Conservation (phyloP, 2,888 invertebrate genomes). For the Proisotoma minuta region DNA sequence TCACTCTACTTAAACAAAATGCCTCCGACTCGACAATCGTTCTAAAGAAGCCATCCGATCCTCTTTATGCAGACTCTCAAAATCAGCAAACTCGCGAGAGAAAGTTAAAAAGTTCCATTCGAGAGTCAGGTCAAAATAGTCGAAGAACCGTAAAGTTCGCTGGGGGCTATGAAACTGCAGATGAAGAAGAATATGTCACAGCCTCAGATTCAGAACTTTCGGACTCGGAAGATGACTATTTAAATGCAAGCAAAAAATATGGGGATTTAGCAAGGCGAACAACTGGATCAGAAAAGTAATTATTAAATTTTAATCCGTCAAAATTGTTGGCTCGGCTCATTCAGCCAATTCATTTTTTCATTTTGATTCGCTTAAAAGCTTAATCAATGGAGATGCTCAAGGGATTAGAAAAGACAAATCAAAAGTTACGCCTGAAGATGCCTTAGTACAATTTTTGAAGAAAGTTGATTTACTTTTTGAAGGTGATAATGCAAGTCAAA, state of each 20-base stretch:
- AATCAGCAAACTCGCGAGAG: not conserved
- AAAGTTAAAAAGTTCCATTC: not conserved
- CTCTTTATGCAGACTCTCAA: not conserved
- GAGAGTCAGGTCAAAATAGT: no score
- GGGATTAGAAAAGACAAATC: not conserved
- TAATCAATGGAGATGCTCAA: not conserved
- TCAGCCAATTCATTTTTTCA: not conserved
- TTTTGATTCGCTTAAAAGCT: no score
- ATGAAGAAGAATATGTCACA: conserved; percentile 42
- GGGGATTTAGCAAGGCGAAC: not conserved
- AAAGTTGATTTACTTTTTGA: conserved; percentile 51
- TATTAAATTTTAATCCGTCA: not conserved
- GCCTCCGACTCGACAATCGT: not conserved
- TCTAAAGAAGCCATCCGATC: not conserved
- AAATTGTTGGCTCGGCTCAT: not conserved
- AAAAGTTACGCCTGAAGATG: not conserved
- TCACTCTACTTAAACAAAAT: conserved; percentile 21
- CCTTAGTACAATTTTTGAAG: conserved; percentile 16
- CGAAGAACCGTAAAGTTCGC: conserved; percentile 21
- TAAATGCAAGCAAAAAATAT: not conserved
- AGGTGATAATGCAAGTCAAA: conserved; percentile 49
- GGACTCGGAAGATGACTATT: conserved; percentile 34
- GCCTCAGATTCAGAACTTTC: conserved; percentile 25
- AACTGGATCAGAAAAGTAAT: conserved; percentile 1
- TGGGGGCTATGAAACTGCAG: conserved; percentile 32